These are phyloP conservation scores for Craniophora ligustri DNA, from an alignment of 2,888 invertebrate genomes.

Conservation along the genomic window DNA sequence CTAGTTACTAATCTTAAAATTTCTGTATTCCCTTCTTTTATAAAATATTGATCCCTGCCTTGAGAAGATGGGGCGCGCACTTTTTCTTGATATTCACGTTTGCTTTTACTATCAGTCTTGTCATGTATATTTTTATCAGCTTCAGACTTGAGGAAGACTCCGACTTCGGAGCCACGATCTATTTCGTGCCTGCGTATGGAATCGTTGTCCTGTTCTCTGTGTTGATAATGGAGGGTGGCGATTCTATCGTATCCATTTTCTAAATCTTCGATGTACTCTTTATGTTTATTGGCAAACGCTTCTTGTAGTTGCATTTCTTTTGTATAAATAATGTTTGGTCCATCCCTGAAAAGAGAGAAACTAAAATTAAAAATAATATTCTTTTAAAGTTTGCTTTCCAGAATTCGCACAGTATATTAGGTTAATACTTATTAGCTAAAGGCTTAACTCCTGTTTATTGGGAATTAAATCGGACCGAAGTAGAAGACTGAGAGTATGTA, in stretches of 20 bases:
- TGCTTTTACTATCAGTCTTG: slow-evolving; percentile 69
- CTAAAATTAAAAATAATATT: not conserved
- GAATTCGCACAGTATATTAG: too few species aligned
- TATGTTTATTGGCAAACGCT: slow-evolving; percentile 84
- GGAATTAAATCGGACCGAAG: too few species aligned
- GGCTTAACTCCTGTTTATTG: too few species aligned
- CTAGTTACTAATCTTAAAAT: slow-evolving; percentile 93
- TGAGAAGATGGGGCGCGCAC: slow-evolving; percentile 75
- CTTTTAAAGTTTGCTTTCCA: too few species aligned
- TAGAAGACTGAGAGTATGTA: too few species aligned
- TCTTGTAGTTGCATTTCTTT: slow-evolving; percentile 87
- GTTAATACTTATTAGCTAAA: too few species aligned
- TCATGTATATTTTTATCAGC: slow-evolving; percentile 69
- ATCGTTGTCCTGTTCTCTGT: slow-evolving; percentile 90
- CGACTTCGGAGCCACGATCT: slow-evolving; percentile 92
- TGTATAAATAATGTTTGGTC: slow-evolving; percentile 87
- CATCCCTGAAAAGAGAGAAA: slow-evolving; percentile 74
- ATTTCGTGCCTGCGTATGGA: slow-evolving; percentile 93
- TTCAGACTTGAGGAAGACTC: slow-evolving; percentile 83
- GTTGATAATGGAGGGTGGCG: slow-evolving; percentile 82
- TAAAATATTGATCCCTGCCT: slow-evolving; percentile 92
- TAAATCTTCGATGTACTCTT: slow-evolving; percentile 89
- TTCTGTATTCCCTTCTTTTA: slow-evolving; percentile 95
- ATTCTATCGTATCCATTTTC: slow-evolving; percentile 88
- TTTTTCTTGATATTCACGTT: slow-evolving; percentile 72